These are phyloP conservation scores for Emmelina monodactyla DNA, from an alignment of 2,888 invertebrate genomes.

Conservation along the genomic window DNA sequence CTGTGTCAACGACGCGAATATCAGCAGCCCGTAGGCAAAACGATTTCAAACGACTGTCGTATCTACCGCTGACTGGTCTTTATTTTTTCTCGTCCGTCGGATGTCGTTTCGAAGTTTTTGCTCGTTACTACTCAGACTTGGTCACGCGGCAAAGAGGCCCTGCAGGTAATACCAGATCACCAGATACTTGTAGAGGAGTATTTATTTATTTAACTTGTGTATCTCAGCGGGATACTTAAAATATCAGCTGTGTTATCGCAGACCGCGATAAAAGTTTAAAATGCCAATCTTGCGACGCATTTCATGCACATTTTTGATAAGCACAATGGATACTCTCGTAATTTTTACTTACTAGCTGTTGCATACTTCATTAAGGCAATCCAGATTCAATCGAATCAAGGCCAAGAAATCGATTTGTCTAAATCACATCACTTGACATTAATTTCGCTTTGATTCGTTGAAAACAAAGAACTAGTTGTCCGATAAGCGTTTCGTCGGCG, in stretches of 20 bases:
- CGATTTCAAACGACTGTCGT: too few relatives aligned
- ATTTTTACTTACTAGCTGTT: too few relatives aligned
- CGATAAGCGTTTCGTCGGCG: slow-evolving; percentile 48
- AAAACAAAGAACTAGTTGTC: slow-evolving; percentile 56
- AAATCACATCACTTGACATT: slow-evolving; percentile 16
- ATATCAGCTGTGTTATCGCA: neutral
- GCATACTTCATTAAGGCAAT: too few relatives aligned
- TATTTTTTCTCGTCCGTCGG: slow-evolving; percentile 33
- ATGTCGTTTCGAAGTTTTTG: slow-evolving; percentile 50
- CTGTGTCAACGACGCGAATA: too few relatives aligned
- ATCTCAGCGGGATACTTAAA: slow-evolving; percentile 4
- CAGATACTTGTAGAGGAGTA: slow-evolving; percentile 12
- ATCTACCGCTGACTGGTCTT: too few relatives aligned
- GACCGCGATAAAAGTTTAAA: too few relatives aligned
- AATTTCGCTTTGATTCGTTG: slow-evolving; percentile 18
- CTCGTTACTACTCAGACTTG: slow-evolving; percentile 49
- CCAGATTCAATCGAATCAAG: too few relatives aligned
- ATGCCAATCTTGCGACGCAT: too few relatives aligned
- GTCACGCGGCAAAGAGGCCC: slow-evolving; percentile 48
- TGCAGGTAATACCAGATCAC: slow-evolving; percentile 25
- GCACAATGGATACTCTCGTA: too few relatives aligned
- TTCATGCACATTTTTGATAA: too few relatives aligned
- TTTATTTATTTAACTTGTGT: slow-evolving; percentile 4
- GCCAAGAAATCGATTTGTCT: too few relatives aligned
- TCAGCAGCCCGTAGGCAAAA: too few relatives aligned